Conservation (phyloP, 2,888 invertebrate species). For the Galerucella nymphaeae region DNA sequence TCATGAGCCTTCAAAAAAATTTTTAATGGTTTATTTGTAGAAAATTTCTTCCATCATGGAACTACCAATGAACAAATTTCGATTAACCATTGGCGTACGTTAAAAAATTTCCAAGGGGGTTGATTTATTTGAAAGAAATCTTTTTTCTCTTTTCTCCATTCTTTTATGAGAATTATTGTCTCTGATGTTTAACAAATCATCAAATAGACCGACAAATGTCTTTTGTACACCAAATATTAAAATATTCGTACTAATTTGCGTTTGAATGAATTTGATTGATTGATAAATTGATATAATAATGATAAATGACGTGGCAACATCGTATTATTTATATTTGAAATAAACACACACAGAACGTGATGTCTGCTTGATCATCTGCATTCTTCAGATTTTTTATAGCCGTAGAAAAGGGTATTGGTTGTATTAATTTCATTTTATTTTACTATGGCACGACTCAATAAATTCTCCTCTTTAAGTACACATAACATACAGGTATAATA, state of each 20-base stretch:
- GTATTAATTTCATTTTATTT: slow-evolving; percentile 65
- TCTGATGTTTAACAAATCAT: no score
- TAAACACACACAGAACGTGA: slow-evolving; percentile 44
- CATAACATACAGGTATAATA: background rate
- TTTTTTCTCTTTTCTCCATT: no score
- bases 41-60: no score
- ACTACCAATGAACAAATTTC: no score
- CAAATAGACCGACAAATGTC: no score
- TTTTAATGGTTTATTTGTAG: no score
- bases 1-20: no score
- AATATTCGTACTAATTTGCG: background rate
- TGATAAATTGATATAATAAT: slow-evolving; percentile 9
- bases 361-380: slow-evolving; percentile 53
- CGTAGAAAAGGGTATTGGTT: slow-evolving; percentile 48
- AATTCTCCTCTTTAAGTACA: slow-evolving; percentile 52
- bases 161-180: no score
- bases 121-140: no score
- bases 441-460: slow-evolving; percentile 63
- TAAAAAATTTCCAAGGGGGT: no score
- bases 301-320: slow-evolving; percentile 36
- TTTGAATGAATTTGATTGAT: background rate
- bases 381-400: slow-evolving; percentile 61
- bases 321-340: slow-evolving; percentile 22
- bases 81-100: no score
- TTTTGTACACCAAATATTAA: no score